Base-by-base conservation (phyloP, 1,140 invertebrate species). In the Ceratosolen solmsi region DNA sequence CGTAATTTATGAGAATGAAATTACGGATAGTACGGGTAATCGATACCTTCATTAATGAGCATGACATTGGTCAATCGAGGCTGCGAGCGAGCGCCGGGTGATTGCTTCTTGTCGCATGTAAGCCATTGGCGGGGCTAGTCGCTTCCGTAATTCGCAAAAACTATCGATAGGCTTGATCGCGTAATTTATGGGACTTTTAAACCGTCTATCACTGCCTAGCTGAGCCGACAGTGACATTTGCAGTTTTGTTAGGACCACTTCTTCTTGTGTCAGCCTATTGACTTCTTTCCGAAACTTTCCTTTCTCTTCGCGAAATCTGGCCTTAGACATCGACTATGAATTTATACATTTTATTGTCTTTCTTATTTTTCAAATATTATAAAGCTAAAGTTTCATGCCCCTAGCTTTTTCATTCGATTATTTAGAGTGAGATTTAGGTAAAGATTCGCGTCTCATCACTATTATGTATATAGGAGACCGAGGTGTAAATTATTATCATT, bases 41-140 rank as follows among this genome's bases (percentile, higher is more conserved):
- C 84, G 87, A 87, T 87, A 85, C 87, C 78, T 85, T 85, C 82
- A 84, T 87, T 87, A 87, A 87, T 83, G 80, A 86, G 83, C 86
- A 84, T 84, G 85, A 86, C 85, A 84, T 83, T 80, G 83, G 80
- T 41, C 74, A 68, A 87, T 82, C 58, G 71, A 83, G 84, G 70
- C 54, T 5, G 36, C 58, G 38, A 65, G 20, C 5, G 41, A 71
- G 36, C 38, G 30, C 30, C 63, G 63, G 38, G 63, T 1, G 27
- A 68, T 68, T n/a, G 63, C 33, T 68, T 20, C 8, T 22, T 7
- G 8, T 38, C 33, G 63, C 13, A 63, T 15, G 30, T 63, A 20
- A 4, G 15, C 25, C 13, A n/a, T 68, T n/a, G 33, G 63, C 11
- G 13, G 7, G 5, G 33, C 33, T 8, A 1, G 27, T 15, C 17